These are phyloP conservation scores for Cebus imitator DNA, from an alignment of 2,113 vertebrate genomes.

Conservation along the genomic window DNA sequence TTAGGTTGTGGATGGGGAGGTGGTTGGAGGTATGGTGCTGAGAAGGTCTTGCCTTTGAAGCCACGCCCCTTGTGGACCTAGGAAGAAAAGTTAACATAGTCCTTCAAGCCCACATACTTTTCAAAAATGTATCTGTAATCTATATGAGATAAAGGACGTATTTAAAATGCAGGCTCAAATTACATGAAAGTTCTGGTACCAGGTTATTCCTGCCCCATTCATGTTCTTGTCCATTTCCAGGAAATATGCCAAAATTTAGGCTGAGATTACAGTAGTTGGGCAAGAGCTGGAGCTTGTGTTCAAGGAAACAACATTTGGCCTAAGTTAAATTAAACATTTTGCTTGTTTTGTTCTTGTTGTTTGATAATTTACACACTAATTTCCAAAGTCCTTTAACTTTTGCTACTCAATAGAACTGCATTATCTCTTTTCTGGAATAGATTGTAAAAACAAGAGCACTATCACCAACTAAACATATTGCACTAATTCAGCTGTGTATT, in stretches of 20 bases:
- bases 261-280: not conserved
- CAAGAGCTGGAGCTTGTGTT: not conserved
- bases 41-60: too few relatives aligned
- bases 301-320: not conserved
- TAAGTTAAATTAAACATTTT: not conserved
- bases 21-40: too few relatives aligned
- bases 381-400: not conserved
- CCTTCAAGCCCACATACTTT: not conserved
- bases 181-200: not conserved
- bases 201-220: too few relatives aligned
- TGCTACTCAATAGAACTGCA: not conserved
- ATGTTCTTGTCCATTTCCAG: not conserved
- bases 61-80: too few relatives aligned
- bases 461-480: not conserved
- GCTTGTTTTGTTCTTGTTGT: not conserved
- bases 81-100: too few relatives aligned
- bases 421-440: not conserved
- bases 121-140: not conserved
- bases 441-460: not conserved
- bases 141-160: not conserved
- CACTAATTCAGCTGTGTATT: not conserved
- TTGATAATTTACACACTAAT: not conserved
- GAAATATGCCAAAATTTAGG: not conserved
- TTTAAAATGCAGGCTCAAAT: not conserved
- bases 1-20: too few relatives aligned